These are phyloP conservation scores for Nasonia oneida DNA, from an alignment of 2,888 invertebrate species.

Conservation along the genomic window DNA sequence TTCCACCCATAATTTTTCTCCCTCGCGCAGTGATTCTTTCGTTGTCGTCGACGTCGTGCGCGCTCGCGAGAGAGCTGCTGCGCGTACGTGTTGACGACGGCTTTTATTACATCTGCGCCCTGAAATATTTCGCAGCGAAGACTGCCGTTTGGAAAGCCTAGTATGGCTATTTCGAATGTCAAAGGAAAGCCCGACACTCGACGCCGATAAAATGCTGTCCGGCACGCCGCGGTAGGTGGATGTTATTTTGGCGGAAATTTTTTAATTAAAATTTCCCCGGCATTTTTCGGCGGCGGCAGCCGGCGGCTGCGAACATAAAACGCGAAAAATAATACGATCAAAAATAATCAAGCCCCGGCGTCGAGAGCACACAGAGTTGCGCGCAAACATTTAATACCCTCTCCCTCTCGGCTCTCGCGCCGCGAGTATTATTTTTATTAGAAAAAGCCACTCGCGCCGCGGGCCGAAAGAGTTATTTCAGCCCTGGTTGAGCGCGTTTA, in stretches of 20 bases:
- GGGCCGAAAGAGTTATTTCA: conserved; percentile 13
- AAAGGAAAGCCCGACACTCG: background rate
- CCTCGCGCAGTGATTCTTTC: conserved; percentile 42
- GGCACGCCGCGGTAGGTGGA: background rate
- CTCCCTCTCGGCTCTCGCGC: background rate
- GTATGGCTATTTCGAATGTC: background rate
- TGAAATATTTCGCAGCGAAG: conserved; percentile 29
- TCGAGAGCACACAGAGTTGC: background rate
- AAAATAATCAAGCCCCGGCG: background rate
- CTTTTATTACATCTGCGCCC: conserved; percentile 15
- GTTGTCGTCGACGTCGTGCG: background rate
- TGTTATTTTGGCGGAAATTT: background rate
- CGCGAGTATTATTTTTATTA: background rate
- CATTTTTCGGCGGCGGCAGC: background rate
- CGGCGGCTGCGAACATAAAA: background rate
- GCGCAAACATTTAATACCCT: conserved; percentile 4
- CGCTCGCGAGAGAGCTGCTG: background rate
- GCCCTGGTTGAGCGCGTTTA: background rate
- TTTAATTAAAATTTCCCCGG: background rate
- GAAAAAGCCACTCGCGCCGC: background rate
- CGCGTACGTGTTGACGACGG: background rate
- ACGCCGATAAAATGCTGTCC: background rate
- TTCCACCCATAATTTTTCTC: conserved; percentile 45
- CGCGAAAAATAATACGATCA: background rate
- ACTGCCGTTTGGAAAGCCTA: background rate